Conservation (phyloP, 2,113 vertebrate species). For the Muntiacus muntjak region DNA sequence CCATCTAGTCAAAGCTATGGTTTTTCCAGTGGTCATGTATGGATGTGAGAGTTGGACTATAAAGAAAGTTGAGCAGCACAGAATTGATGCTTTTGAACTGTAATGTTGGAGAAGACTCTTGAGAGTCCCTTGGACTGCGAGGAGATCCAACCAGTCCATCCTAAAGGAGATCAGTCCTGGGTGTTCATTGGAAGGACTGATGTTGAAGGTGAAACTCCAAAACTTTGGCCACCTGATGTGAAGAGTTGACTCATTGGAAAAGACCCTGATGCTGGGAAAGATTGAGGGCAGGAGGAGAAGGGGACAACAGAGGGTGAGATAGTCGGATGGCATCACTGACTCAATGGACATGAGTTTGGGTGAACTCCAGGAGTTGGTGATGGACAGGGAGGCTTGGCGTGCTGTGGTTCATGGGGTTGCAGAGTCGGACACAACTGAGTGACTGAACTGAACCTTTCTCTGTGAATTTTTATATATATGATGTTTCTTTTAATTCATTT, state of each 20-base stretch:
- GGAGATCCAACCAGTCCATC: neutral
- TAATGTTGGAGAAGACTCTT: neutral
- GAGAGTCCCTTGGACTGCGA: neutral
- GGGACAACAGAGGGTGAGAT: neutral
- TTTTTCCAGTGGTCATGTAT: too few species aligned
- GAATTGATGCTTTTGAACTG: neutral
- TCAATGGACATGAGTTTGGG: neutral
- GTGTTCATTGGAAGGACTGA: neutral
- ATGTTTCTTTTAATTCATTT: neutral
- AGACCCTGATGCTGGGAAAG: neutral
- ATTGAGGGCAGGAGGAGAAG: neutral
- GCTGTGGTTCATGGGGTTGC: neutral
- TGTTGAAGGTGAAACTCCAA: neutral
- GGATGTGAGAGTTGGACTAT: too few species aligned
- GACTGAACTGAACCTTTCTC: neutral
- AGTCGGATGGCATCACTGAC: neutral
- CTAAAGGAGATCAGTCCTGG: neutral
- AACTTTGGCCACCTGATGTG: neutral
- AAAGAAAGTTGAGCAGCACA: fast-evolving
- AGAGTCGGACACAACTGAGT: neutral
- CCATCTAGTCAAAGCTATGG: too few species aligned
- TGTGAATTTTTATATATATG: neutral
- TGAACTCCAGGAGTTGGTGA: neutral
- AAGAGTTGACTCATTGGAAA: neutral
- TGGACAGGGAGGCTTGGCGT: neutral